phyloP scores from a whole-genome alignment of 2,888 invertebrate genomes.

The Lasioglossum morio region DNA sequence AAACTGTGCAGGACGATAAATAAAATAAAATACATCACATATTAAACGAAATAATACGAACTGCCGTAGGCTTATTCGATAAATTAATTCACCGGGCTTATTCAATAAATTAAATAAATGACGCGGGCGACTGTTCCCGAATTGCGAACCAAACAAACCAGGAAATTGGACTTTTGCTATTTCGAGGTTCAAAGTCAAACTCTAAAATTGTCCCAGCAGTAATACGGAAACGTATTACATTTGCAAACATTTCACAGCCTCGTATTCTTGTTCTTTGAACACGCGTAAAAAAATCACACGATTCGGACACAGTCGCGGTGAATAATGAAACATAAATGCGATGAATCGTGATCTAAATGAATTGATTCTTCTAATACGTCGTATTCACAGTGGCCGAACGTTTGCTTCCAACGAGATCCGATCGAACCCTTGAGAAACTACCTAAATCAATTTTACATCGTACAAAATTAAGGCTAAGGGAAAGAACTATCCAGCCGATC shows the following conservation, averaged over 20 bases:
- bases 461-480: background rate
- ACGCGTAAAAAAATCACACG: background rate
- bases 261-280: background rate
- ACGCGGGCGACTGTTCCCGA: background rate
- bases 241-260: constrained; percentile 17
- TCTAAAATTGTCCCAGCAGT: background rate
- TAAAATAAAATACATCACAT: constrained; percentile 32
- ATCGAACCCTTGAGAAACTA: background rate
- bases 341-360: background rate
- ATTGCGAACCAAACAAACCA: background rate
- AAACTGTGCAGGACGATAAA: constrained; percentile 26
- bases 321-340: constrained; percentile 1
- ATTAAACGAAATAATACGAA: constrained; percentile 1
- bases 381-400: constrained; percentile 6
- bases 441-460: background rate
- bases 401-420: background rate
- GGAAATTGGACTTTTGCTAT: background rate
- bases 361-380: background rate
- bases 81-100: constrained; percentile 17
- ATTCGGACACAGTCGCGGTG: background rate
- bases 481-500: background rate
- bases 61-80: background rate
- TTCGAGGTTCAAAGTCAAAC: background rate
- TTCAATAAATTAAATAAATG: background rate
- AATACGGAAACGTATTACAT: background rate